phyloP scores from a whole-genome alignment of 2,113 vertebrate species.

The Grallaria varia region DNA sequence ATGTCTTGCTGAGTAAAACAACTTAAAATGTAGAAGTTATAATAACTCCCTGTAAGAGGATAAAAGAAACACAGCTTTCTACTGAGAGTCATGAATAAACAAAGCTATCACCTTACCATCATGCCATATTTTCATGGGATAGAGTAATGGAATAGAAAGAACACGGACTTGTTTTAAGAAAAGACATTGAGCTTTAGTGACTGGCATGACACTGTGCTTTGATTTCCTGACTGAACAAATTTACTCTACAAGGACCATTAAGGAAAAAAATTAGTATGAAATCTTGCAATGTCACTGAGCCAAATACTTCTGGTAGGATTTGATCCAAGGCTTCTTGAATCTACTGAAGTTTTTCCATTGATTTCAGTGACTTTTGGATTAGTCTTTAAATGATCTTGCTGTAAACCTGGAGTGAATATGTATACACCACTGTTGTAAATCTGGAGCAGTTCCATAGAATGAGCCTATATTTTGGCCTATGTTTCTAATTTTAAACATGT shows the following conservation, averaged over 20 bases:
- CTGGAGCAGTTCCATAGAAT: conserved; percentile 35
- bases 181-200: conserved; percentile 11
- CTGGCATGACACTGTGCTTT: conserved; percentile 15
- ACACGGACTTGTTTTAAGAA: background rate
- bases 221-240: conserved; percentile 40
- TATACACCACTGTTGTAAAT: background rate
- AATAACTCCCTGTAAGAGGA: background rate
- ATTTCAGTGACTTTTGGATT: conserved; percentile 34
- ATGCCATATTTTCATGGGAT: background rate
- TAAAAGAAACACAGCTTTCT: conserved; percentile 5
- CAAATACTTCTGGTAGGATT: conserved; percentile 45
- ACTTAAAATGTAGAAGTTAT: background rate
- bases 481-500: conserved; percentile 49
- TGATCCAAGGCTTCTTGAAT: conserved; percentile 33
- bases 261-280: background rate
- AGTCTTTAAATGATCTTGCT: conserved; percentile 19
- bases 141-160: background rate
- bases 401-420: conserved; percentile 26
- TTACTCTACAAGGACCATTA: conserved; percentile 7
- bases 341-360: conserved; percentile 24
- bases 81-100: background rate
- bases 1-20: background rate
- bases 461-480: conserved; percentile 9
- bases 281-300: background rate
- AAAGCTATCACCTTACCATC: background rate